These are phyloP conservation scores for Polydesmus complanatus DNA, from an alignment of 2,888 invertebrate genomes.

Conservation along the genomic window DNA sequence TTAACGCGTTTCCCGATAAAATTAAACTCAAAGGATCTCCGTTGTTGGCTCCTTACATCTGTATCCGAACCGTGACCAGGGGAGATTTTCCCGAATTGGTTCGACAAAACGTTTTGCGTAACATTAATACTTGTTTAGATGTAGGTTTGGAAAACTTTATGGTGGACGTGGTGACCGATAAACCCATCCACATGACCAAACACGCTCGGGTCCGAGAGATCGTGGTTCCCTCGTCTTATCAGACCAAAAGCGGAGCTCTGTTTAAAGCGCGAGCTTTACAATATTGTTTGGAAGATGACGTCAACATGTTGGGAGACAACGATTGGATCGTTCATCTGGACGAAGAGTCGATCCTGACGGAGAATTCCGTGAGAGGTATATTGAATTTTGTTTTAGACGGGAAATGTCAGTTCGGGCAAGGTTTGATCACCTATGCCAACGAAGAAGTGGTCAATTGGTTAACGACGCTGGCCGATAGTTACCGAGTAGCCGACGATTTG, in stretches of 20 bases:
- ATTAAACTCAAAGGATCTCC: conserved; percentile 78
- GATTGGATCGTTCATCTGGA: conserved; percentile 98
- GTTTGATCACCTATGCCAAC: conserved; percentile 88
- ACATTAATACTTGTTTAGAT: conserved; percentile 73
- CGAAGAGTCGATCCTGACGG: conserved; percentile 87
- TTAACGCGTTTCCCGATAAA: conserved; percentile 90
- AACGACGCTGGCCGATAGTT: conserved; percentile 89
- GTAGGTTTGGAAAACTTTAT: conserved; percentile 89
- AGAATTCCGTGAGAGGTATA: conserved; percentile 76
- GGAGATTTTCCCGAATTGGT: conserved; percentile 89
- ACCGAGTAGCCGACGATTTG: conserved; percentile 93
- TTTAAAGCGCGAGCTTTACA: conserved; percentile 91
- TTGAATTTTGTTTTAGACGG: conserved; percentile 89
- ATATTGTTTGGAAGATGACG: conserved; percentile 81
- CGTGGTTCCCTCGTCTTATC: conserved; percentile 72
- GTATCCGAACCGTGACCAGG: conserved; percentile 82
- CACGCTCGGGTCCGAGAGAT: conserved; percentile 63
- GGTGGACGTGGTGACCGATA: conserved; percentile 91
- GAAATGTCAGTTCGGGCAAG: conserved; percentile 89
- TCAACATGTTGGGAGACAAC: conserved; percentile 66
- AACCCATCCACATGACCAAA: conserved; percentile 45
- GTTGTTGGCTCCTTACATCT: conserved; percentile 80
- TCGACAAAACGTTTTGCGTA: conserved; percentile 66
- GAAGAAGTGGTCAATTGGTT: conserved; percentile 91
- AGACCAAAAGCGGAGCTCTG: conserved; percentile 77